Base-by-base conservation (phyloP, 2,113 vertebrate species). In the Gambusia affinis region DNA sequence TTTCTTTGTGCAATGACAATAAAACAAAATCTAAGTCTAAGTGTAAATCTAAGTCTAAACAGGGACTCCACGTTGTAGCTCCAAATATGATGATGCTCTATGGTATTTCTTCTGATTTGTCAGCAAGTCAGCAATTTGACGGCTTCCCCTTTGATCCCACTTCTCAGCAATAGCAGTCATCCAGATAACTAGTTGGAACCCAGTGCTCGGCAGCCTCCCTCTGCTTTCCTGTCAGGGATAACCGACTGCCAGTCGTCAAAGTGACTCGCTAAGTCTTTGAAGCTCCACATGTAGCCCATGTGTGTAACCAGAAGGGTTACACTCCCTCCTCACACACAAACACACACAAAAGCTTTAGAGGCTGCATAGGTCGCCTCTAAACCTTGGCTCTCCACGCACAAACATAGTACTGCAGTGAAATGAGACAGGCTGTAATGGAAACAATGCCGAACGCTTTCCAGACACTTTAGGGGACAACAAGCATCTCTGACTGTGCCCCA, bases 391-490 rank as follows among this genome's bases (percentile, higher is more conserved):
- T 91, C 80, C 73, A 67, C 88, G 84, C 88, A 93, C 94, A 91
- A 93, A 94, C 88, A 94, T 92, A 72, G 71, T 81, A n/a, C 22
- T 78, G 86, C 89, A 80, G 81, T 70, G 84, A 93, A 93, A 92
- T 82, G 14, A 72, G 93, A 94, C 76, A 62, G 87, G 81, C 91
- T 28, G 83, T 91, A 92, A 77, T 78, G 90, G 91, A 93, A 95
- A 94, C 81, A 81, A 27, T 27, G 27, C 1, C 27, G 75, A 88
- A 91, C 79, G 64, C 92, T 92, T 94, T 91, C 93, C 95, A 97
- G 95, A 96, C 94, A 94, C 93, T 28, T 4, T 5, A 87, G 94
- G 94, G 94, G 96, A 95, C 85, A 93, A 74, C 77, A 84, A 93
- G 91, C 86, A 90, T 85, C 90, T 93, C 93, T 85, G 90, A 84